These are phyloP conservation scores for Littorina saxatilis DNA, from an alignment of 1,140 invertebrate species.

Conservation along the genomic window DNA sequence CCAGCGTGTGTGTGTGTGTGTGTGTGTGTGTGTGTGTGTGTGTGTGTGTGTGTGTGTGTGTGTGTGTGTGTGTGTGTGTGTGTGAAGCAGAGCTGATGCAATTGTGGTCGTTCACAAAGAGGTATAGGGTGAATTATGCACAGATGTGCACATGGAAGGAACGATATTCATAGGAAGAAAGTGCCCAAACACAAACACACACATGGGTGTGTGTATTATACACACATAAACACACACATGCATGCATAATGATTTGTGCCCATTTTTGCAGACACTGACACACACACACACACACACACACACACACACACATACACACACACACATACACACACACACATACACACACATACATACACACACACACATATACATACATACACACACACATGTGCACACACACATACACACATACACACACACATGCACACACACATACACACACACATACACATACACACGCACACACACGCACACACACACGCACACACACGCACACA, in stretches of 20 bases:
- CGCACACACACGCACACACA: not conserved
- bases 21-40: not conserved
- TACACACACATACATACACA: not conserved
- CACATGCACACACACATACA: not conserved
- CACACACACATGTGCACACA: not conserved
- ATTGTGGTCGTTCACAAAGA: too few species aligned
- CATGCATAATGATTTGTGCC: not conserved
- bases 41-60: constrained; percentile 1
- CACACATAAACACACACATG: constrained; percentile 12
- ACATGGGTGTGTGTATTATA: not conserved
- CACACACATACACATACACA: not conserved
- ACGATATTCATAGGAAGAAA: not conserved
- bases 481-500: constrained; percentile 12
- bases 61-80: too few species aligned
- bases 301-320: not conserved
- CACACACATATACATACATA: not conserved
- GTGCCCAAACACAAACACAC: not conserved
- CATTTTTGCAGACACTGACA: not conserved
- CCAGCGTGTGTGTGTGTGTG: not conserved
- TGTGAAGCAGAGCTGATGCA: too few species aligned
- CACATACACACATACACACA: not conserved
- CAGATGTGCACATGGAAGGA: not conserved
- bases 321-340: not conserved
- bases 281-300: constrained; percentile 1
- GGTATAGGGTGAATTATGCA: not conserved